Base-by-base conservation (phyloP, 2,888 invertebrate genomes). In the Polydrusus pterygomalis region DNA sequence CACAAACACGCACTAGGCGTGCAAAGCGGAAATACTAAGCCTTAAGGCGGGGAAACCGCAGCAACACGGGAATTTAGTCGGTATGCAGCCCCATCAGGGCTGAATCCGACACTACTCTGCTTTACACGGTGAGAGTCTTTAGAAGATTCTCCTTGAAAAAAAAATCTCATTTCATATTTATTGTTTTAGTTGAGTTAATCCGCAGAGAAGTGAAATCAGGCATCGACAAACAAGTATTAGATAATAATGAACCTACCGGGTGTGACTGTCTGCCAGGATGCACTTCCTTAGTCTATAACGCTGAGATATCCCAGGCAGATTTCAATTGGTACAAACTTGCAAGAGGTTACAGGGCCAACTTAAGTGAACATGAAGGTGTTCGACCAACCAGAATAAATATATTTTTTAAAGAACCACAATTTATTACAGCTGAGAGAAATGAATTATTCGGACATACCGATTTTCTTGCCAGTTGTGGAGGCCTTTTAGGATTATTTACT, bases 241-340 rank as follows among this genome's bases (percentile, higher is more conserved):
- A 81, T 9, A 82, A 87, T 2, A 73, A 69, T 1, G 34, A 30
- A n/a, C 63, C 56, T 11, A 58, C 81, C 13, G 79, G 82, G 7
- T 92, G 92, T 83, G 87, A 89, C 74, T 92, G 93, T 82, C 85
- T 92, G 15, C 92, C 92, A 63, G 88, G 93, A 0, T 94, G 94
- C 83, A 93, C 92, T 0, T 92, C 93, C 0, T 90, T 94, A 54
- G 90, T 91, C 15, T 94, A 93, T 81, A 92, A 93, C 80, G 92
- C 93, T 0, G 93, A 93, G 84, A 92, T 91, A 0, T 93, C 94
- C 0, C 93, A 94, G 82, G 93, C 93, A 0, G 91, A 92, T 80
- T 93, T 91, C 79, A 90, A 92, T 79, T 92, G 91, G 89, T 87
- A 88, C 47, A 78, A 51, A 81, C 8, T 63, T 9, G 1, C 3